Evolutionary conservation across 1,140 invertebrate genomes (phyloP).

Genomic region (Arctopsyche grandis): DNA sequence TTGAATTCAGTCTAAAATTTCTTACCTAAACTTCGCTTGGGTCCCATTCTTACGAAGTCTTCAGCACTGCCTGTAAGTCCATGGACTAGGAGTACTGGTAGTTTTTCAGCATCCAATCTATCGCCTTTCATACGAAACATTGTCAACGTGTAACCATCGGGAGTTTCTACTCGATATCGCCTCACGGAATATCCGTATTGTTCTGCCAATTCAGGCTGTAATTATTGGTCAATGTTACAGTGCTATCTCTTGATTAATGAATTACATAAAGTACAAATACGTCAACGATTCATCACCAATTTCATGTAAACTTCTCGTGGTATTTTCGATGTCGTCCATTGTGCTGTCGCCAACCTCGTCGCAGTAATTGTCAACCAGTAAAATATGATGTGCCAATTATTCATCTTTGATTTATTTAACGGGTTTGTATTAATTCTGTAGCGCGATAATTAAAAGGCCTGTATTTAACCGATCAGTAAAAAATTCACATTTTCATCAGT

Average conservation of each 20-base stretch:
- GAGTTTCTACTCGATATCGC: slow-evolving; percentile 73
- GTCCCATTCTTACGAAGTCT: slow-evolving; percentile 76
- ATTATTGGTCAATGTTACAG: no score
- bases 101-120: slow-evolving; percentile 6
- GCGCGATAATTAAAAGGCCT: no score
- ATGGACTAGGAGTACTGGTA: slow-evolving; percentile 73
- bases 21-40: slow-evolving; percentile 69
- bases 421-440: no score
- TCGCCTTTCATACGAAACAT: slow-evolving; percentile 71
- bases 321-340: background rate
- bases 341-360: background rate
- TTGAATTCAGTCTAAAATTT: background rate
- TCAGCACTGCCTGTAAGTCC: slow-evolving; percentile 76
- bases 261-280: background rate
- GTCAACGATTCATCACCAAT: background rate
- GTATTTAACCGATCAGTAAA: no score
- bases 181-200: slow-evolving; percentile 72
- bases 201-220: slow-evolving; percentile 63
- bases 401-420: no score
- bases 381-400: no score
- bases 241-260: no score
- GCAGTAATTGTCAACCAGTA: no score
- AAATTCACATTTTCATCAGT: no score
- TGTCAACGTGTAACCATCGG: slow-evolving; percentile 77
- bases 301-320: background rate